phyloP scores from a whole-genome alignment of 2,113 vertebrate species.

The Nesogale talazaci region DNA sequence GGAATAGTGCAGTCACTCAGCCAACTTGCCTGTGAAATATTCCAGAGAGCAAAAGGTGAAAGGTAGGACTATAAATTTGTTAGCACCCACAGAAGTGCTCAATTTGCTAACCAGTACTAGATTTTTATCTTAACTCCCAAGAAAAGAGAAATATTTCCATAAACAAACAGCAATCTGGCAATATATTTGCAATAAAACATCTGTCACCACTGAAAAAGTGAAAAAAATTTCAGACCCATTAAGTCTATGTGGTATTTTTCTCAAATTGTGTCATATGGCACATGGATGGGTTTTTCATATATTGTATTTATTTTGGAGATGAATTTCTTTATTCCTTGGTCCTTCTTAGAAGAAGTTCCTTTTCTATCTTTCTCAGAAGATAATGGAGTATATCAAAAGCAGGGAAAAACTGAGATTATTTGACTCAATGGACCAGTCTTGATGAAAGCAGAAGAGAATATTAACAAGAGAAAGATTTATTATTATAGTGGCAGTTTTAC shows the following conservation, averaged over 20 bases:
- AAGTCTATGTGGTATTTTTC: neutral
- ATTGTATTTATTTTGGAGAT: neutral
- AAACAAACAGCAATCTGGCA: neutral
- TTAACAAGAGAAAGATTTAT: neutral
- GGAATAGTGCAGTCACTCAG: conserved; percentile 40
- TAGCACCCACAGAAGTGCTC: conserved; percentile 28
- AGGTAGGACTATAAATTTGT: conserved; percentile 68
- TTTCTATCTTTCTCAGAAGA: neutral
- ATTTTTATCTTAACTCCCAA: conserved; percentile 5
- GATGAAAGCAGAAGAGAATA: neutral
- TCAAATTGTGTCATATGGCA: neutral
- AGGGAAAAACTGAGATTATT: neutral
- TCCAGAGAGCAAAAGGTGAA: conserved; percentile 52
- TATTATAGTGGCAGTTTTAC: neutral
- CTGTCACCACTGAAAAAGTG: neutral
- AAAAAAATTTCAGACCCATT: neutral
- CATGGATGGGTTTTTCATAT: conserved; percentile 9
- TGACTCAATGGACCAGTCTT: neutral
- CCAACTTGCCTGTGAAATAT: conserved; percentile 66
- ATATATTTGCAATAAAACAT: neutral
- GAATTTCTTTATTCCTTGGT: conserved; percentile 22
- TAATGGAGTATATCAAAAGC: neutral
- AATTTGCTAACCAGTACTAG: neutral
- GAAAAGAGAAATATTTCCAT: conserved; percentile 24
- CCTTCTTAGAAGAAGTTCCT: neutral